Conservation (phyloP, 2,113 vertebrate genomes). For the Camelus dromedarius region DNA sequence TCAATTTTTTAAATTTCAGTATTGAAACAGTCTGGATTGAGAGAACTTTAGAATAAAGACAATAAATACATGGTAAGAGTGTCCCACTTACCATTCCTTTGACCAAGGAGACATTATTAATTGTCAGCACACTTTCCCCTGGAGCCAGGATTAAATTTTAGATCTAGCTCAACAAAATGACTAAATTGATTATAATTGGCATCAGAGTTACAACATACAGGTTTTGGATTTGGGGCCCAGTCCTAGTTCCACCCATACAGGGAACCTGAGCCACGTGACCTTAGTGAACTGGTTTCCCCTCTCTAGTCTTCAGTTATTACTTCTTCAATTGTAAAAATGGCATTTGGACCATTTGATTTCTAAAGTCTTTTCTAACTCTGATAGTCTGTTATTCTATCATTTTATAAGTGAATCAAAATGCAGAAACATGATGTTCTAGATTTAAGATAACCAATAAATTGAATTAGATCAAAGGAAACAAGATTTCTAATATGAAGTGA, state of each 20-base stretch:
- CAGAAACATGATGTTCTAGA: background rate
- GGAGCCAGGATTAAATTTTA: background rate
- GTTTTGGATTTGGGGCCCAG: background rate
- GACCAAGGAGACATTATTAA: background rate
- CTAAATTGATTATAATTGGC: background rate
- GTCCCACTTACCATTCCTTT: background rate
- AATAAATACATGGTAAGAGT: background rate
- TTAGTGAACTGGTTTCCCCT: background rate
- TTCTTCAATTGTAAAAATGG: background rate
- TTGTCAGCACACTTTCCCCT: background rate
- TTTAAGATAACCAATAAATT: slow-evolving; percentile 7
- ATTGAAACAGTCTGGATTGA: background rate
- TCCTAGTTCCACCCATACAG: background rate
- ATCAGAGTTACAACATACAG: background rate
- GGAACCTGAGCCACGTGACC: background rate
- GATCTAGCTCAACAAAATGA: background rate
- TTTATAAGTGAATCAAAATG: background rate
- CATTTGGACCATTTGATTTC: background rate
- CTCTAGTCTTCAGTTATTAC: background rate
- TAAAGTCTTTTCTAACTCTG: background rate
- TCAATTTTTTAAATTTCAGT: background rate
- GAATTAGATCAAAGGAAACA: background rate
- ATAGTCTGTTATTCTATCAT: background rate
- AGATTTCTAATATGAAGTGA: background rate
- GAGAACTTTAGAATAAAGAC: background rate